Conservation (phyloP, 1,140 invertebrate genomes). For the Sycophila sp. region DNA sequence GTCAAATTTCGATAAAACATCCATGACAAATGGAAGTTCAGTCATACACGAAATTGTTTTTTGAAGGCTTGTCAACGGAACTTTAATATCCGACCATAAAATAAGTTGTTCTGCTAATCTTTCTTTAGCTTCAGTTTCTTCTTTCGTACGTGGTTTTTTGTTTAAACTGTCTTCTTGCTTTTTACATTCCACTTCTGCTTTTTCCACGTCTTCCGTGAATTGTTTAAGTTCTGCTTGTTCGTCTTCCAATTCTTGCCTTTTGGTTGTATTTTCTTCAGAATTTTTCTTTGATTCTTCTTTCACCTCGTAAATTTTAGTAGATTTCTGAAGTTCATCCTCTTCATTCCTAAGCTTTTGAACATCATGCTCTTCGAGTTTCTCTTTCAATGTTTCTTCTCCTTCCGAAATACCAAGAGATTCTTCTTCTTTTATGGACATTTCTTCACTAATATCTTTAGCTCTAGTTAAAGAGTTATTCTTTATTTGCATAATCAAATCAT, state of each 20-base stretch:
- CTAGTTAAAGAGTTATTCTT: constrained; percentile 40
- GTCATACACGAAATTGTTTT: too few species aligned
- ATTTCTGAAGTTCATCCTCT: not conserved
- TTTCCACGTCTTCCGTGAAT: constrained; percentile 31
- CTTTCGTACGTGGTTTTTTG: constrained; percentile 32
- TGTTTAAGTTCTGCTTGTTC: too few species aligned
- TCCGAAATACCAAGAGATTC: constrained; percentile 4
- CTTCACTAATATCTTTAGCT: too few species aligned
- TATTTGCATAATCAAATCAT: constrained; percentile 56
- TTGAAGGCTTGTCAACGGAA: too few species aligned
- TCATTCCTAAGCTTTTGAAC: not conserved
- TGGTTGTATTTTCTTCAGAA: constrained; percentile 21
- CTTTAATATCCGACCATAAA: too few species aligned
- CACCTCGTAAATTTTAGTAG: not conserved
- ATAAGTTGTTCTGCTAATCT: constrained; percentile 25
- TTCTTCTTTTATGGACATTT: constrained; percentile 27
- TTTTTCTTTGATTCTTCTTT: constrained; percentile 18
- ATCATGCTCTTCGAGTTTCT: constrained; percentile 9
- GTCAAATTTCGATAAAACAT: too few species aligned
- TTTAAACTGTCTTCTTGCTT: constrained; percentile 32
- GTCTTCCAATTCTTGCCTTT: not conserved
- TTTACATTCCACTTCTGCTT: constrained; percentile 22
- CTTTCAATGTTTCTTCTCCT: not conserved
- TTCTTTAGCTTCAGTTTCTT: constrained; percentile 10
- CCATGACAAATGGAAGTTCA: too few species aligned